A percentile compares a stretch with the other conserved stretches of the same genome.
These are phyloP conservation scores for Gobionotothen gibberifrons DNA, from an alignment of 2,797 vertebrate genomes.

Conservation along the genomic window DNA sequence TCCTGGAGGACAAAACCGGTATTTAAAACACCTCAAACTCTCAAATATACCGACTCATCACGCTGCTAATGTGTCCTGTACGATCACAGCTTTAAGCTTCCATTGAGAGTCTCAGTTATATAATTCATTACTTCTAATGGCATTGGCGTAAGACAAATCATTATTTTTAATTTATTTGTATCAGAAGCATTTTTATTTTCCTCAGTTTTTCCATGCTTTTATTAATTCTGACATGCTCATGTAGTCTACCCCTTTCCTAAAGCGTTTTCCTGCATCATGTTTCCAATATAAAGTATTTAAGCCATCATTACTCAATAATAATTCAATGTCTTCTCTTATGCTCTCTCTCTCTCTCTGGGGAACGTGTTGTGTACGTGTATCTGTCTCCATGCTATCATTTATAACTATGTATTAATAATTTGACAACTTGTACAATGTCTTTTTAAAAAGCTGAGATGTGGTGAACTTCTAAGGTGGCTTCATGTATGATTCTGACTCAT, in stretches of 20 bases:
- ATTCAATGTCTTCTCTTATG: conserved; percentile 21
- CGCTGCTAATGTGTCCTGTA: conserved; percentile 14
- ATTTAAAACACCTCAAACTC: background rate
- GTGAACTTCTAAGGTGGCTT: conserved; percentile 59
- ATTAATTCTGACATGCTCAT: conserved; percentile 1
- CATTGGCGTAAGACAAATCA: background rate
- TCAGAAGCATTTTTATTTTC: background rate
- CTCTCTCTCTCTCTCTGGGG: conserved; percentile 25
- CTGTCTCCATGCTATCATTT: conserved; percentile 54
- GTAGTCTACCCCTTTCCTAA: background rate
- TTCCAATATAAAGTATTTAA: conserved; percentile 42
- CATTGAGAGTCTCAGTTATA: background rate
- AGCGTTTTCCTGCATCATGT: conserved; percentile 53
- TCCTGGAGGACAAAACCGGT: conserved; percentile 41
- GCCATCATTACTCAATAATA: conserved; percentile 51
- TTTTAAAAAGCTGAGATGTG: conserved; percentile 65
- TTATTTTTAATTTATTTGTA: background rate
- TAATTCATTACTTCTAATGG: background rate
- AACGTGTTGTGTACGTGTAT: conserved; percentile 60
- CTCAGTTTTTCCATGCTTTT: background rate
- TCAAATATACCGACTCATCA: background rate
- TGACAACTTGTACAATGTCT: conserved; percentile 62
- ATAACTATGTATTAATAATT: conserved; percentile 61
- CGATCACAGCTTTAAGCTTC: conserved; percentile 19
- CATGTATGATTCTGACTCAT: conserved; percentile 66